These are phyloP conservation scores for Charaxes varanes DNA, from an alignment of 1,140 invertebrate species.

Conservation along the genomic window DNA sequence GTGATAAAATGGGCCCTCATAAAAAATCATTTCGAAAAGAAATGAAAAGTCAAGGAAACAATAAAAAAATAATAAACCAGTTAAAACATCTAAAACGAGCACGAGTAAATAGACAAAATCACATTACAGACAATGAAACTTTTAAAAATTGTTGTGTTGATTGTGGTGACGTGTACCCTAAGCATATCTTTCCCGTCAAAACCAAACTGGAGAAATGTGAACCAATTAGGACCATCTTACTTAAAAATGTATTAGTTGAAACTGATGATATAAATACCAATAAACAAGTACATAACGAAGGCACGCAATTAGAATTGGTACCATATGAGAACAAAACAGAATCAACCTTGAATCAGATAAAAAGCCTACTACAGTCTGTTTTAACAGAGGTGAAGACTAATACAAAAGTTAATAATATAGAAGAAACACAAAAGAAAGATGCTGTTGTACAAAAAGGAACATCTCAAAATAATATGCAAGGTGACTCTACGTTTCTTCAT, in stretches of 20 bases:
- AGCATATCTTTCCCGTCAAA: conserved; percentile 7
- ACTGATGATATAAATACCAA: conserved; percentile 18
- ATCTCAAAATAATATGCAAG: conserved; percentile 34
- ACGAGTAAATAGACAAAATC: conserved; percentile 5
- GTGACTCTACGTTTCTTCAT: conserved; percentile 33
- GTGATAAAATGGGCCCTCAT: conserved; percentile 2
- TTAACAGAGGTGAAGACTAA: conserved; percentile 52
- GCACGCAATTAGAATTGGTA: conserved; percentile 19
- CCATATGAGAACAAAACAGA: conserved; percentile 37
- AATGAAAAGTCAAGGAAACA: conserved; percentile 4
- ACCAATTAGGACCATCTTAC: conserved; percentile 8
- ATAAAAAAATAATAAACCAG: conserved; percentile 8
- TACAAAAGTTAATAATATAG: conserved; percentile 15
- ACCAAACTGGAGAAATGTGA: conserved; percentile 10
- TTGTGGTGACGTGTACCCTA: conserved; percentile 34
- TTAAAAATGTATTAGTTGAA: conserved; percentile 25
- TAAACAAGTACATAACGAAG: conserved; percentile 9
- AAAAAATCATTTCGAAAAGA: conserved; percentile 6
- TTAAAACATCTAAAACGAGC: conserved; percentile 11
- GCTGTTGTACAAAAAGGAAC: conserved; percentile 45
- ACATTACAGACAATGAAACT: conserved; percentile 13
- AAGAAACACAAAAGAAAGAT: conserved; percentile 39
- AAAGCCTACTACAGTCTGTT: conserved; percentile 50
- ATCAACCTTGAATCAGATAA: conserved; percentile 51
- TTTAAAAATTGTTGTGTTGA: conserved; percentile 35